A percentile compares a stretch with the other conserved stretches of the same genome.
Evolutionary conservation across 2,113 vertebrate genomes (phyloP).

Genomic region (Heterotis niloticus): DNA sequence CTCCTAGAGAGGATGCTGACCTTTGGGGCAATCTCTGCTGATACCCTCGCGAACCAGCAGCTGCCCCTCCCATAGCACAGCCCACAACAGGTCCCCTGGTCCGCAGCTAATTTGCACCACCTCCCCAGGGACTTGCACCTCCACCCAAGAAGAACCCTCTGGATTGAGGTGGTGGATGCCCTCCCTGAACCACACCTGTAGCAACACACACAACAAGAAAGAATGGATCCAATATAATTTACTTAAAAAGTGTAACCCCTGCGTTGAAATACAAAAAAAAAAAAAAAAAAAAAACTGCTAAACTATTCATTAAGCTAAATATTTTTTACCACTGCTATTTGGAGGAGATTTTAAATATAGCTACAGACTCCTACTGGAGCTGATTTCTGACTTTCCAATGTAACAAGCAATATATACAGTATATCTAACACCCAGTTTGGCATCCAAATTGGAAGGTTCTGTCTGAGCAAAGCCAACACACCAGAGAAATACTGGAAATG

Average conservation of each 20-base stretch:
- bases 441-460: too few relatives aligned
- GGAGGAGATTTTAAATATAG: too few relatives aligned
- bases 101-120: constrained; percentile 96
- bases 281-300: too few relatives aligned
- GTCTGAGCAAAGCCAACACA: too few relatives aligned
- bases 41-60: constrained; percentile 89
- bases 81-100: constrained; percentile 87
- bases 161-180: constrained; percentile 81
- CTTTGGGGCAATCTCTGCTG: constrained; percentile 79
- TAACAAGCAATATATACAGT: too few relatives aligned
- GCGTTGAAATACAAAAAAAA: too few relatives aligned
- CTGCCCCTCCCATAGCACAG: constrained; percentile 91
- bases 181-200: constrained; percentile 89
- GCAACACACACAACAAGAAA: constrained; percentile 17
- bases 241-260: background rate
- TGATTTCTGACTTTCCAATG: too few relatives aligned
- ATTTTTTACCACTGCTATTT: too few relatives aligned
- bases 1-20: constrained; percentile 49
- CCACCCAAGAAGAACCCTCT: constrained; percentile 81
- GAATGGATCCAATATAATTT: background rate
- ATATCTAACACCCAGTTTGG: too few relatives aligned
- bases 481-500: too few relatives aligned
- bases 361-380: too few relatives aligned
- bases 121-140: constrained; percentile 78
- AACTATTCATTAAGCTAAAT: background rate